Evolutionary conservation across 2,797 vertebrate species (phyloP).

Genomic region (Coilia nasus): DNA sequence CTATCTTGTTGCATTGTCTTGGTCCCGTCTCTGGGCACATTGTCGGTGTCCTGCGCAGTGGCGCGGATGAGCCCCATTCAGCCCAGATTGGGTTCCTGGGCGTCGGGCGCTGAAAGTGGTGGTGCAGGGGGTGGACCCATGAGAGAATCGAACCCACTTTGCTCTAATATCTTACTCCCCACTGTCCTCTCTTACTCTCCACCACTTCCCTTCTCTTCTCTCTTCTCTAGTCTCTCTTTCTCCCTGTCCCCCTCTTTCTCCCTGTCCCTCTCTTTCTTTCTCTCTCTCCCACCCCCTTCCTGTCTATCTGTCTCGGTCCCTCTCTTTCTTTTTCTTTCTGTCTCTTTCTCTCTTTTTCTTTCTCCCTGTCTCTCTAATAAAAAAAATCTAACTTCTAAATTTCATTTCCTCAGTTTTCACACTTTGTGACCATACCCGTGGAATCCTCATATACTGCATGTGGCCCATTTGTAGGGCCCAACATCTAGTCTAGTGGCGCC

Average conservation of each 20-base stretch:
- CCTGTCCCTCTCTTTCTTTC: too few relatives aligned
- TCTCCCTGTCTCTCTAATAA: background rate
- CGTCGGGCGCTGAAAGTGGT: background rate
- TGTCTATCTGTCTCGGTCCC: background rate
- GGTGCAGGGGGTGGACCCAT: background rate
- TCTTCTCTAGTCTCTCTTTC: too few relatives aligned
- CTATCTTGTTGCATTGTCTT: background rate
- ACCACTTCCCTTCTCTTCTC: background rate
- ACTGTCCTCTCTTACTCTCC: background rate
- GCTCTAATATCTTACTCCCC: background rate
- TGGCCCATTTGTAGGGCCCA: too few relatives aligned
- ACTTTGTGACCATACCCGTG: too few relatives aligned
- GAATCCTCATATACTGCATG: too few relatives aligned
- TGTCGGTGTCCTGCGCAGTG: background rate
- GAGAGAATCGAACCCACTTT: background rate
- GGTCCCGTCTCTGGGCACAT: background rate
- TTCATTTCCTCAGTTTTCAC: too few relatives aligned
- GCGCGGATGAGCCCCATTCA: background rate
- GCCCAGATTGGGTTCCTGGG: background rate
- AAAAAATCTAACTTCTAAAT: too few relatives aligned
- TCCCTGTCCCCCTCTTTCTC: too few relatives aligned
- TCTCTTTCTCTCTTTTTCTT: constrained; percentile 1
- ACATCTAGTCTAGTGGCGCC: too few relatives aligned
- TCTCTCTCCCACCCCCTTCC: too few relatives aligned
- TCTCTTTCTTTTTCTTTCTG: background rate